Evolutionary conservation across 2,797 vertebrate species (phyloP).

Genomic region (Anguilla pacifica): DNA sequence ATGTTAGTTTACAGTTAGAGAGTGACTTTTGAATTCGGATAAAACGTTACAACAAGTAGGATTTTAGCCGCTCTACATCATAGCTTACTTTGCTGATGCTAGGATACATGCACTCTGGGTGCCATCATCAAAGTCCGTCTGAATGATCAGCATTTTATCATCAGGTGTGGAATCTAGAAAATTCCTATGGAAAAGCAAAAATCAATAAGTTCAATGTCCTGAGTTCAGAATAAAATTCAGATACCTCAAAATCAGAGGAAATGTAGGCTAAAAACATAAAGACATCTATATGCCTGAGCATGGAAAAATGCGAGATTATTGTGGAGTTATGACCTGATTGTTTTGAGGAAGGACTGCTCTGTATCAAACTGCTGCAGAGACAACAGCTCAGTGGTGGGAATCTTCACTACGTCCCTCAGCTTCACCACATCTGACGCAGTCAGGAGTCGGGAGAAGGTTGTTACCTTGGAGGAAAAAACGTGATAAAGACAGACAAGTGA

Average conservation of each 20-base stretch:
- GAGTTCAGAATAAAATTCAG: neutral
- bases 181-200: conserved; percentile 64
- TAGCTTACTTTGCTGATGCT: conserved; percentile 87
- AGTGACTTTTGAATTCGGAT: neutral
- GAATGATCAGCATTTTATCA: conserved; percentile 86
- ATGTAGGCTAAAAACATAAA: neutral
- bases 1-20: neutral
- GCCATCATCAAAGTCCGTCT: conserved; percentile 86
- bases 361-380: conserved; percentile 95
- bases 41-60: neutral
- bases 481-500: neutral
- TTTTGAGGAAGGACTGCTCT: conserved; percentile 86
- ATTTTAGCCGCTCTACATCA: neutral
- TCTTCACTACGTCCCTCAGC: conserved; percentile 59
- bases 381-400: conserved; percentile 70
- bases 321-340: conserved; percentile 75
- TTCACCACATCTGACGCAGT: conserved; percentile 75
- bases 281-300: neutral
- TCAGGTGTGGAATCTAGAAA: conserved; percentile 66
- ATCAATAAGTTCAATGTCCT: neutral
- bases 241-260: neutral
- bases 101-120: conserved; percentile 82
- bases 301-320: neutral
- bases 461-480: conserved; percentile 73
- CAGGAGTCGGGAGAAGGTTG: conserved; percentile 93